Base-by-base conservation (phyloP, 2,797 vertebrate species). In the Pyrocephalus nanus region DNA sequence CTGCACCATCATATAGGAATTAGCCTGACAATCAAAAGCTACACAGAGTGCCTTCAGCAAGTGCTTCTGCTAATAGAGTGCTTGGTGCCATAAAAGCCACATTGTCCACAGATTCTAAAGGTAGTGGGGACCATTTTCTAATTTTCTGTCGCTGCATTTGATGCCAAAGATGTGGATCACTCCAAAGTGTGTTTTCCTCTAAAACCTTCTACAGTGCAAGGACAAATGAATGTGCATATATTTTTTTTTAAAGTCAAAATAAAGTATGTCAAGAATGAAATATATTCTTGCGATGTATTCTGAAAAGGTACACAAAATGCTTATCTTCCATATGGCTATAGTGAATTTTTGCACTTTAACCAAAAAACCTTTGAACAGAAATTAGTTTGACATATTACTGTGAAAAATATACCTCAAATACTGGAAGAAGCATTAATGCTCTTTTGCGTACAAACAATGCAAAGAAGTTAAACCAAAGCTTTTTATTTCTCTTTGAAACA, bases 291-390 rank as follows among this genome's bases (percentile, higher is more conserved):
- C 32, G 85, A 81, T 42, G 42, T 42, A 42, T 47, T 86, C 36
- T 72, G 66, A 94, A 81, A 90, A 53, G 26, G 26, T 57, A 74
- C 19, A 20, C 42, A 78, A 94, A 88, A 84, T 73, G 55, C 75
- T 88, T 88, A 36, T 61, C 55, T 91, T 92, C 82, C 66, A 88
- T 40, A 26, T 27, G 36, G 64, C 67, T 82, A 83, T 92, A 75
- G 55, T 93, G 85, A 97, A 85, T 61, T 91, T 85, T 89, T 97
- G 97, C 97, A 97, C 97, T 97, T 98, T 96, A 97, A 92, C 58
- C 32, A 72, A 70, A 86, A 53, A 61, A 38, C 23, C 62, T 90
- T 79, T 84, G 58, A 97, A 84, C 27, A 93, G 72, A 81, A 94
- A 92, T 78, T 32, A 91, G 34, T 77, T 79, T 92, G 90, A 76